A percentile compares a stretch with the other conserved stretches of the same genome.
Evolutionary conservation across 2,888 invertebrate species (phyloP).

Genomic region (Boloria selene): DNA sequence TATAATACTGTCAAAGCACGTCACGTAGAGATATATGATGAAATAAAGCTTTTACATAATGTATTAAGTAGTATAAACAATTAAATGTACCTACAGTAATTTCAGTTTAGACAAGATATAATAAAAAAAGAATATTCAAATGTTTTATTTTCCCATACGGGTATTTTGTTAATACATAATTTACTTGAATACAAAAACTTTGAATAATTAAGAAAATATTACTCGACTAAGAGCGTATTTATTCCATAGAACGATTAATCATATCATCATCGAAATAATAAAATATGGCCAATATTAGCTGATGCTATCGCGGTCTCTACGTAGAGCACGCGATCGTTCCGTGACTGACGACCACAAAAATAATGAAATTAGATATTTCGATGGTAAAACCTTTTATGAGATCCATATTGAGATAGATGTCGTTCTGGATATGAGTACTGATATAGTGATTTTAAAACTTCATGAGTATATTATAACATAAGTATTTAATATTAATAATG

Average conservation of each 20-base stretch:
- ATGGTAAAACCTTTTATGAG: slow-evolving; percentile 50
- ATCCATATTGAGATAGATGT: slow-evolving; percentile 38
- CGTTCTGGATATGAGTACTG: slow-evolving; percentile 5
- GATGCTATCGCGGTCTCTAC: slow-evolving; percentile 36
- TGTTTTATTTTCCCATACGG: too few relatives aligned
- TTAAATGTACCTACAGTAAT: too few relatives aligned
- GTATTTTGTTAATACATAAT: too few relatives aligned
- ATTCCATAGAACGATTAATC: slow-evolving; percentile 11
- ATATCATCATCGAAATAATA: slow-evolving; percentile 18
- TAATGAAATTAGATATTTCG: slow-evolving; percentile 70
- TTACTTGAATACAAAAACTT: too few relatives aligned
- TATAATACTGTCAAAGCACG: too few relatives aligned
- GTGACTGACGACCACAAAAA: slow-evolving; percentile 62
- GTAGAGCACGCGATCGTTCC: slow-evolving; percentile 59
- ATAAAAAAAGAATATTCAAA: too few relatives aligned
- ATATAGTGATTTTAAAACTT: slow-evolving; percentile 3
- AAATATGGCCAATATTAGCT: slow-evolving; percentile 37
- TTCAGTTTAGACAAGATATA: too few relatives aligned
- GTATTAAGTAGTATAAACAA: too few relatives aligned
- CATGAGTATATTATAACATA: background rate
- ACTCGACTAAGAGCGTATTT: background rate
- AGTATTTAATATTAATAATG: too few relatives aligned
- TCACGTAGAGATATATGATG: too few relatives aligned
- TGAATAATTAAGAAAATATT: too few relatives aligned
- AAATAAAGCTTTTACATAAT: too few relatives aligned